phyloP scores from a whole-genome alignment of 2,888 invertebrate species.

The Polylopha cassiicola region DNA sequence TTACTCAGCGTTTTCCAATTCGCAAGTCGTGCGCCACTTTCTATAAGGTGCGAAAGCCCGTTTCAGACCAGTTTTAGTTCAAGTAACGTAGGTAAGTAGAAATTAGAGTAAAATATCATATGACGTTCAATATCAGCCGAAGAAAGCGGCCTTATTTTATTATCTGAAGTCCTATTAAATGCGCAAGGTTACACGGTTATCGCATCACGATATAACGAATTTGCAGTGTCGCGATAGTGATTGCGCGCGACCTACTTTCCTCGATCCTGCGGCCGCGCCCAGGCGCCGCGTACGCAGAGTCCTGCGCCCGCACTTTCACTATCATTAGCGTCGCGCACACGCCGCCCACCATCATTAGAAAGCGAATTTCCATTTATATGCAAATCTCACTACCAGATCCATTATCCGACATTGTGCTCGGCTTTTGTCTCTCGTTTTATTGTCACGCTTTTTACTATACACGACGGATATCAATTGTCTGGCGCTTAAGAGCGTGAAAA shows the following conservation, averaged over 20 bases:
- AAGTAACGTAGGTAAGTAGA: no score
- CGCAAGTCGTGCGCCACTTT: slow-evolving; percentile 7
- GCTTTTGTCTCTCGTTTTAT: slow-evolving; percentile 18
- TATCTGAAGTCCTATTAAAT: neutral
- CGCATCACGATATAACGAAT: slow-evolving; percentile 15
- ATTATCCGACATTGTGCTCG: slow-evolving; percentile 20
- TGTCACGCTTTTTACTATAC: slow-evolving; percentile 15
- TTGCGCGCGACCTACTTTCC: slow-evolving; percentile 14
- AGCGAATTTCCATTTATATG: slow-evolving; percentile 60
- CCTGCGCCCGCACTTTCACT: slow-evolving; percentile 54
- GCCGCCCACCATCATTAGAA: slow-evolving; percentile 54
- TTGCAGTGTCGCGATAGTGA: slow-evolving; percentile 16
- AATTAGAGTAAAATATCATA: no score
- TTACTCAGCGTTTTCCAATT: slow-evolving; percentile 15
- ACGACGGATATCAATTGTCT: slow-evolving; percentile 1
- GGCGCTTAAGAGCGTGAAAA: slow-evolving; percentile 1
- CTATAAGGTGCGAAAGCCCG: slow-evolving; percentile 13
- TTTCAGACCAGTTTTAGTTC: slow-evolving; percentile 3
- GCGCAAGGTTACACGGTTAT: slow-evolving; percentile 14
- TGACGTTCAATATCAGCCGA: no score
- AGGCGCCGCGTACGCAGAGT: slow-evolving; percentile 27
- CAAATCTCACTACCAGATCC: slow-evolving; percentile 39
- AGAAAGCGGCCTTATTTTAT: neutral
- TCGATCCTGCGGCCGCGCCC: slow-evolving; percentile 20
- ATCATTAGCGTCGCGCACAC: slow-evolving; percentile 43